Conservation (phyloP, 2,888 invertebrate genomes). For the Chrysomela aeneicollis region DNA sequence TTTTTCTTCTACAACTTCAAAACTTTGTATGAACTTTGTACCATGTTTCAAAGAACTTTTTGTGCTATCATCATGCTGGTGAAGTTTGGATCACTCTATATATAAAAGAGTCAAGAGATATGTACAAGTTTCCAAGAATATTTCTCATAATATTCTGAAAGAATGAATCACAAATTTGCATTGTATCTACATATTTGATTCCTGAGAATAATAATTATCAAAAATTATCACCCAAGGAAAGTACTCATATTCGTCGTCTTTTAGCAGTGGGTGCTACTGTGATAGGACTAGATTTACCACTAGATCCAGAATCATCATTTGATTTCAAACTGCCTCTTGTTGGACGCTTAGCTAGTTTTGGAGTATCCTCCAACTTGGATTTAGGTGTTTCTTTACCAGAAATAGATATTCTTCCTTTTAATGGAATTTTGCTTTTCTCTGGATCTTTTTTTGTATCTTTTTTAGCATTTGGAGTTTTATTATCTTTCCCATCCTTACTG, state of each 20-base stretch:
- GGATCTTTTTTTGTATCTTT: constrained; percentile 57
- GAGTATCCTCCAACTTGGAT: constrained; percentile 53
- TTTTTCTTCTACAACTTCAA: too few relatives aligned
- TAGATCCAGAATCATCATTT: constrained; percentile 57
- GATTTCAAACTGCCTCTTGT: constrained; percentile 61
- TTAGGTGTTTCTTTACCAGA: constrained; percentile 44
- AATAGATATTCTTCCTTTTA: constrained; percentile 45
- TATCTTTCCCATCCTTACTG: constrained; percentile 55
- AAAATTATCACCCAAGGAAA: background rate
- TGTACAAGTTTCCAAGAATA: too few relatives aligned
- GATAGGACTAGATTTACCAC: constrained; percentile 59
- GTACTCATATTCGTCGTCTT: constrained; percentile 51
- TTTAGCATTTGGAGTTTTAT: constrained; percentile 49
- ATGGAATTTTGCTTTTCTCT: constrained; percentile 50
- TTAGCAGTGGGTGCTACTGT: constrained; percentile 53
- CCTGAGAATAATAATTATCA: background rate
- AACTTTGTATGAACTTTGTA: too few relatives aligned
- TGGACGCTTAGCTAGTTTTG: constrained; percentile 57
- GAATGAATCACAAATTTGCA: too few relatives aligned
- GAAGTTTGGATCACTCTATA: too few relatives aligned
- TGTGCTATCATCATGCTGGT: too few relatives aligned
- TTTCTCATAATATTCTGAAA: too few relatives aligned
- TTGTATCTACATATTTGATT: background rate
- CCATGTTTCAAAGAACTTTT: too few relatives aligned
- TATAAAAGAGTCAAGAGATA: too few relatives aligned